These are phyloP conservation scores for Oncopeltus fasciatus DNA, from an alignment of 1,140 invertebrate species.

Conservation along the genomic window DNA sequence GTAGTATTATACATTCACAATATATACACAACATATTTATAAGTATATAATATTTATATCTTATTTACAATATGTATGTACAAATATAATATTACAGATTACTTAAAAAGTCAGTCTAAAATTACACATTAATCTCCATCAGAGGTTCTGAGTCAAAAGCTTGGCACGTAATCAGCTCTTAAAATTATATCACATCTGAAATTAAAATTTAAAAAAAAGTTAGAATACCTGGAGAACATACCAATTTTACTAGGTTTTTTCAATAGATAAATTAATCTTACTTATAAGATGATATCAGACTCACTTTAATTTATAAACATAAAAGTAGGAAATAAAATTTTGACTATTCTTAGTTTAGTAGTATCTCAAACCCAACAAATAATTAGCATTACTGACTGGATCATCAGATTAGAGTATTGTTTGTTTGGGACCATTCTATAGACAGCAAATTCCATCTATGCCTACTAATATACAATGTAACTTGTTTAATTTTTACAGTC, in stretches of 20 bases:
- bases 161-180: constrained; percentile 4
- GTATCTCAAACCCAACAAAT: too few species aligned
- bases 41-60: constrained; percentile 7
- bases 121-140: constrained; percentile 2
- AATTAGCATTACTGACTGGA: too few species aligned
- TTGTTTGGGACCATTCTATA: too few species aligned
- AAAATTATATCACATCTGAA: constrained; percentile 13
- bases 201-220: neutral
- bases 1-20: constrained; percentile 1
- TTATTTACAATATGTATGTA: neutral
- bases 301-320: neutral
- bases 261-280: neutral
- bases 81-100: neutral
- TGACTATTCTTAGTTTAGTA: neutral
- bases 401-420: too few species aligned
- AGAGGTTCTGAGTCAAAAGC: neutral
- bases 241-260: neutral
- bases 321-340: neutral
- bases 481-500: too few species aligned
- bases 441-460: too few species aligned
- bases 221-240: neutral
- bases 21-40: neutral
- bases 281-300: neutral
- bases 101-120: neutral
- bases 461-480: too few species aligned